phyloP scores from a whole-genome alignment of 2,113 vertebrate species.

The Origma solitaria region DNA sequence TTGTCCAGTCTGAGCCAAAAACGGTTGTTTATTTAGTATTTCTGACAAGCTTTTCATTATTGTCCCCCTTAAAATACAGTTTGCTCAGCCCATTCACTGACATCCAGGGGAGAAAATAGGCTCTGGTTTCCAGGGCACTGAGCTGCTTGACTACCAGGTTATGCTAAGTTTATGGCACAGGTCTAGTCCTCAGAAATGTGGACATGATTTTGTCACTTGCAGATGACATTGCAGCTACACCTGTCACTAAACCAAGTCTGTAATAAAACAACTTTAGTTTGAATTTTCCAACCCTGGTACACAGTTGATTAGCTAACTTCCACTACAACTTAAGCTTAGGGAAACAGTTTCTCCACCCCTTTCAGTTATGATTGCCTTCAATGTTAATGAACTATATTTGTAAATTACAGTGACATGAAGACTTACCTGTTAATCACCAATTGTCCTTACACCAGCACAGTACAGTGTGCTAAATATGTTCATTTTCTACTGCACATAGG shows the following conservation, averaged over 20 bases:
- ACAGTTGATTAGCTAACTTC: not conserved
- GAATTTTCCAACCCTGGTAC: not conserved
- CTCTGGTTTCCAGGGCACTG: not conserved
- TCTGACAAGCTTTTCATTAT: not conserved
- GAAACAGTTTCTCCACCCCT: not conserved
- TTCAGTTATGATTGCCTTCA: not conserved
- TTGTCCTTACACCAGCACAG: not conserved
- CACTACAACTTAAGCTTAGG: not conserved
- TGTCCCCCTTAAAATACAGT: not conserved
- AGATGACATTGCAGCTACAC: not conserved
- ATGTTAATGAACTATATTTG: not conserved
- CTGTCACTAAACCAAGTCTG: not conserved
- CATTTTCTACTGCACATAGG: not conserved
- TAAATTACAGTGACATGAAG: not conserved
- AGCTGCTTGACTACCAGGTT: not conserved
- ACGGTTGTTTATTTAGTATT: fast-evolving
- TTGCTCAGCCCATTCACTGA: not conserved
- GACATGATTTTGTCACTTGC: not conserved
- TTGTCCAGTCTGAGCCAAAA: not conserved
- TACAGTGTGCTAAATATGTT: not conserved
- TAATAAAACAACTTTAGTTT: not conserved
- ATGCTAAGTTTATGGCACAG: not conserved
- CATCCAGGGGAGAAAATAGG: not conserved
- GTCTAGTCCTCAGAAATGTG: not conserved
- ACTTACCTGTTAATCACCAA: not conserved